phyloP scores from a whole-genome alignment of 2,113 vertebrate species.

The Otis tarda region DNA sequence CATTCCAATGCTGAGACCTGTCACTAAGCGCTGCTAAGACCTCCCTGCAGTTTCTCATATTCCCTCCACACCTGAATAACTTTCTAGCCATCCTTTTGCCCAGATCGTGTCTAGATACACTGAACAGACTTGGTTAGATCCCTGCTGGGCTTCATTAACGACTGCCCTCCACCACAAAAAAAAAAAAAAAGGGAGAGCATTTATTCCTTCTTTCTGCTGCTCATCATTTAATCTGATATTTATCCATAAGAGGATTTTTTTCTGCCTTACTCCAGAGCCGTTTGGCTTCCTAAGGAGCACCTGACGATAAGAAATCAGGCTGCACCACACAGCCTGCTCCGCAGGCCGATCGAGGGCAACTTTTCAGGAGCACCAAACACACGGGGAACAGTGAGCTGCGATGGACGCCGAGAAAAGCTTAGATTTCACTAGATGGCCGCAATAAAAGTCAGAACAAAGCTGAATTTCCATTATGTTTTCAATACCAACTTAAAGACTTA shows the following conservation, averaged over 20 bases:
- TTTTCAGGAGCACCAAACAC: not conserved
- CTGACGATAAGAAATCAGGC: accelerated
- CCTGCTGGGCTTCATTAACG: not conserved
- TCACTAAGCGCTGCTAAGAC: not conserved
- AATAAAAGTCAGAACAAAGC: accelerated
- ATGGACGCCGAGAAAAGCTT: not conserved
- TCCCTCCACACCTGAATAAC: not conserved
- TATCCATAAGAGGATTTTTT: accelerated
- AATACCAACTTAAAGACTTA: too few relatives aligned
- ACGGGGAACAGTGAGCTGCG: too few relatives aligned
- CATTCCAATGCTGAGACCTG: not conserved
- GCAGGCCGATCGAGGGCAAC: too few relatives aligned
- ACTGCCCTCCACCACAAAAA: too few relatives aligned
- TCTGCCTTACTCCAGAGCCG: not conserved
- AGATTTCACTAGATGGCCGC: not conserved
- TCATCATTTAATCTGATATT: not conserved
- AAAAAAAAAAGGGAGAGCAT: too few relatives aligned
- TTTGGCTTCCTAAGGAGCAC: not conserved
- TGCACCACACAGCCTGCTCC: accelerated
- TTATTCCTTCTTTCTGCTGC: not conserved
- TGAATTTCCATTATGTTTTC: accelerated
- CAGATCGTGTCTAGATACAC: too few relatives aligned
- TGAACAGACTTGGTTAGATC: too few relatives aligned
- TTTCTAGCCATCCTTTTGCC: not conserved
- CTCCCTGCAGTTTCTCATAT: not conserved